phyloP scores from a whole-genome alignment of 2,797 vertebrate genomes.

The Pangasius sanitwongsei region DNA sequence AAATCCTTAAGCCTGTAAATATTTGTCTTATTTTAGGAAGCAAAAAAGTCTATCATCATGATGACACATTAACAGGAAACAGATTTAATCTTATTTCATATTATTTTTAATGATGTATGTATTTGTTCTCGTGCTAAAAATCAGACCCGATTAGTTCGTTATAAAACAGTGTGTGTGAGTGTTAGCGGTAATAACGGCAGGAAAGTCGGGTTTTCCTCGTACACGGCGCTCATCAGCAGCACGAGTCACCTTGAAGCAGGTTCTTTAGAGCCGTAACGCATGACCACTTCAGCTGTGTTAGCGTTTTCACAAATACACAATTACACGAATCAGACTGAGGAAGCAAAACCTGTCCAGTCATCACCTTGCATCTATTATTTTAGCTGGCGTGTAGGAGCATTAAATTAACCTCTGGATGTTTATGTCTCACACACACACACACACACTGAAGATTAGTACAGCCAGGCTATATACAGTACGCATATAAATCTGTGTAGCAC shows the following conservation, averaged over 20 bases:
- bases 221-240: background rate
- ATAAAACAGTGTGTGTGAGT: background rate
- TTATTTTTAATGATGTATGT: no score
- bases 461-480: background rate
- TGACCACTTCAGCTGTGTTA: background rate
- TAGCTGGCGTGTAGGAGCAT: background rate
- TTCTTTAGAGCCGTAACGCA: background rate
- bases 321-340: background rate
- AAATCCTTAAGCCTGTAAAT: no score
- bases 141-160: background rate
- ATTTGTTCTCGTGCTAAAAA: no score
- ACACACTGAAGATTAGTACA: background rate
- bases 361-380: background rate
- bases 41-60: no score
- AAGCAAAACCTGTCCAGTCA: background rate
- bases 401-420: background rate
- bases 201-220: background rate
- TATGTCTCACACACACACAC: background rate
- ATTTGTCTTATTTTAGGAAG: no score
- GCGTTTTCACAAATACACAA: slow-evolving; percentile 4
- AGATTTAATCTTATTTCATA: no score
- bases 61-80: no score
- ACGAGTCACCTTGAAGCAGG: background rate
- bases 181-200: background rate
- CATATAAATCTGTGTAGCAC: no score